phyloP scores from a whole-genome alignment of 2,888 invertebrate species.

The Antheraea yamamai region DNA sequence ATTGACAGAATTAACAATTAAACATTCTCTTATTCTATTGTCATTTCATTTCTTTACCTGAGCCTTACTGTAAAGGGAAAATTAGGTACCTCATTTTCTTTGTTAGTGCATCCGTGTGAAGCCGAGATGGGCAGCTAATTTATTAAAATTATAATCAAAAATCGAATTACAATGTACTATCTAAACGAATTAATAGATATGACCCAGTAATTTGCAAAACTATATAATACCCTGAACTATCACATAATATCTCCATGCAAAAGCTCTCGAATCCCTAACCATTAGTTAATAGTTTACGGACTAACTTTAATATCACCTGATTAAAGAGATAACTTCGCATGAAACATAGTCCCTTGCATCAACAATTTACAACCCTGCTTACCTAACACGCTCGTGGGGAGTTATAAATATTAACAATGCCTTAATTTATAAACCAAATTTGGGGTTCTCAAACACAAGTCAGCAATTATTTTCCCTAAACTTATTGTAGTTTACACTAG shows the following conservation, averaged over 20 bases:
- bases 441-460: not conserved
- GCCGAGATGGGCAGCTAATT: too few species aligned
- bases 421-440: slow-evolving; percentile 6
- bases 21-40: too few species aligned
- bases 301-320: slow-evolving; percentile 21
- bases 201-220: not conserved
- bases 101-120: too few species aligned
- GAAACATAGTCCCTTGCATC: slow-evolving; percentile 32
- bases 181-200: not conserved
- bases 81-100: too few species aligned
- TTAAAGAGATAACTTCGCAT: slow-evolving; percentile 19
- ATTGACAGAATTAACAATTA: too few species aligned
- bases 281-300: slow-evolving; percentile 18
- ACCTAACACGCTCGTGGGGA: slow-evolving; percentile 35
- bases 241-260: slow-evolving; percentile 4
- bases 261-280: slow-evolving; percentile 5
- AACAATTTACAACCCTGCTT: slow-evolving; percentile 42
- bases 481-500: not conserved
- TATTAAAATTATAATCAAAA: too few species aligned
- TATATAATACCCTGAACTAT: not conserved
- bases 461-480: not conserved
- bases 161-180: too few species aligned
- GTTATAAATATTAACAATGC: slow-evolving; percentile 16
- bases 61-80: too few species aligned
- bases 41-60: too few species aligned